Evolutionary conservation across 2,113 vertebrate species (phyloP).

Genomic region (Zosterops japonicus): DNA sequence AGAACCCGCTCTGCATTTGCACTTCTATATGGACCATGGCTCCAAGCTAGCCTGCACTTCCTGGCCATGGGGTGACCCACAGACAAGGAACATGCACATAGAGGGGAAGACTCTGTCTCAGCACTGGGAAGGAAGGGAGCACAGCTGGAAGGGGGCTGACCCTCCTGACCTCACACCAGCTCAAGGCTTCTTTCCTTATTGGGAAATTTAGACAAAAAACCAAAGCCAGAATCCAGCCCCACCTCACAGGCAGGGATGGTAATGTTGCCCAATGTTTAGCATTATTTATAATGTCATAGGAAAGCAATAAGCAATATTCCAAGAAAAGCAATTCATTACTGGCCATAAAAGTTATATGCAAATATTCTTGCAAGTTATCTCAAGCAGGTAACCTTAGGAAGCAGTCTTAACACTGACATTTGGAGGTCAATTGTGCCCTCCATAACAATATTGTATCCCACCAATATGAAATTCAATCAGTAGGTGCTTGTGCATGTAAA

Average conservation of each 20-base stretch:
- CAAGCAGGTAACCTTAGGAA: background rate
- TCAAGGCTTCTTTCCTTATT: no score
- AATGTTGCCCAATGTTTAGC: background rate
- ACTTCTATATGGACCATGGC: background rate
- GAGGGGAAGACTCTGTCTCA: background rate
- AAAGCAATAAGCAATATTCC: background rate
- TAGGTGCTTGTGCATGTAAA: background rate
- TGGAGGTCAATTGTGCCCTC: background rate
- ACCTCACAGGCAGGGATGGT: background rate
- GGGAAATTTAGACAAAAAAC: background rate
- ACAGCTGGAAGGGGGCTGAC: background rate
- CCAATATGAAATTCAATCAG: background rate
- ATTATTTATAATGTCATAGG: background rate
- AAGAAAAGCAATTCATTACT: background rate
- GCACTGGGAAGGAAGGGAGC: background rate
- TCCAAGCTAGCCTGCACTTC: background rate
- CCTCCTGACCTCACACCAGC: no score
- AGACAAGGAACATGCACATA: background rate
- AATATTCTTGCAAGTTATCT: background rate
- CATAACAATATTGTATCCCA: background rate
- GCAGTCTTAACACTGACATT: background rate
- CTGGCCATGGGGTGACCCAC: background rate
- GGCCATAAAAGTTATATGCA: background rate
- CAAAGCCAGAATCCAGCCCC: background rate
- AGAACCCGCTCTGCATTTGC: background rate